Evolutionary conservation across 1,140 invertebrate genomes (phyloP).

Genomic region (Procambarus virginalis): DNA sequence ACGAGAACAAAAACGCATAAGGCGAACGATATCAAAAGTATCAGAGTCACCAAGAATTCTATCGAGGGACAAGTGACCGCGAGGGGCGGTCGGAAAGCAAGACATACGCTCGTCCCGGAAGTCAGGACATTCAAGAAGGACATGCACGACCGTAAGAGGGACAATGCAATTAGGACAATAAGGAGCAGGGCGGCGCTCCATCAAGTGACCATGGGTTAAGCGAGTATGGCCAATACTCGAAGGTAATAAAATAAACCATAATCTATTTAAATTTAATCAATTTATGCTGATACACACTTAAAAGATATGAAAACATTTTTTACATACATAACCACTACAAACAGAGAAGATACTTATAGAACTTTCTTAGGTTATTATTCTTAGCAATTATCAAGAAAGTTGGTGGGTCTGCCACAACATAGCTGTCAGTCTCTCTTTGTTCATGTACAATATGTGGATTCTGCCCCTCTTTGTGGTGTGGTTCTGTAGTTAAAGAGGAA

Average conservation of each 20-base stretch:
- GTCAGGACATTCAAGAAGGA: too few species aligned
- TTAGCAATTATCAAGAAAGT: constrained; percentile 34
- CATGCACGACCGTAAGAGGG: too few species aligned
- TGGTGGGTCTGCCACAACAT: constrained; percentile 36
- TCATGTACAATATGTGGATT: constrained; percentile 19
- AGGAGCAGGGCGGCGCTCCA: too few species aligned
- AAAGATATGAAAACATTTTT: constrained; percentile 63
- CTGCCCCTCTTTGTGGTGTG: constrained; percentile 23
- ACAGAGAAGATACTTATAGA: constrained; percentile 47
- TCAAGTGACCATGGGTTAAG: too few species aligned
- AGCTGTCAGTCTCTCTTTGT: constrained; percentile 21
- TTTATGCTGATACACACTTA: constrained; percentile 60
- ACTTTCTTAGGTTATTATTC: constrained; percentile 37
- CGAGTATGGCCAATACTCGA: too few species aligned
- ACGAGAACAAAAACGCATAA: too few species aligned
- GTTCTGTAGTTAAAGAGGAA: constrained; percentile 17
- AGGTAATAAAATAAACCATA: constrained; percentile 21
- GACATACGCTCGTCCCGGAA: too few species aligned
- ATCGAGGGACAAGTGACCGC: too few species aligned
- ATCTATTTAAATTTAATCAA: constrained; percentile 62
- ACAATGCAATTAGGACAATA: too few species aligned
- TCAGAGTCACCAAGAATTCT: too few species aligned
- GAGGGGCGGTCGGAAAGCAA: too few species aligned
- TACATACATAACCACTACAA: constrained; percentile 63
- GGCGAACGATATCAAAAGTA: too few species aligned